Conservation (phyloP, 2,888 invertebrate species). For the Andrena praecox region DNA sequence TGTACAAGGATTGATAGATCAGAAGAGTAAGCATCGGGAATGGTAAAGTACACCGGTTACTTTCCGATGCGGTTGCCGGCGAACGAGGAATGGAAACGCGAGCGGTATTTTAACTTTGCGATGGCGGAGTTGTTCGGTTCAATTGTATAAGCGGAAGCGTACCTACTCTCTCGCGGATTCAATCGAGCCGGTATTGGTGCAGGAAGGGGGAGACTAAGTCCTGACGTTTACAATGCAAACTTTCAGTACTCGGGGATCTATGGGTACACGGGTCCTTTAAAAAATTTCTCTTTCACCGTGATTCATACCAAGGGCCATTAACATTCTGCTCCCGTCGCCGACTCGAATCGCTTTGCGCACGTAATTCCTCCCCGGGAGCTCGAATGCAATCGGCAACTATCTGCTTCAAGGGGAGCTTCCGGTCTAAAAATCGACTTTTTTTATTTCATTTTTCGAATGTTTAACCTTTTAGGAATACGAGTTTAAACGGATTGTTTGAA, state of each 20-base stretch:
- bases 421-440: background rate
- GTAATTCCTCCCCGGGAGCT: constrained; percentile 6
- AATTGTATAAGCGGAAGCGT: too few relatives aligned
- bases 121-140: background rate
- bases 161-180: background rate
- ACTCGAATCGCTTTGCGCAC: constrained; percentile 9
- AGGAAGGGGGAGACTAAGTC: background rate
- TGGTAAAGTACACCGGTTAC: background rate
- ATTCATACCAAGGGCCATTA: constrained; percentile 2
- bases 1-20: constrained; percentile 26
- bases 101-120: background rate
- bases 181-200: background rate
- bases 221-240: constrained; percentile 5
- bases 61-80: background rate
- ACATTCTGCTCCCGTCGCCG: constrained; percentile 10
- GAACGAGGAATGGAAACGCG: background rate
- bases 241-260: background rate
- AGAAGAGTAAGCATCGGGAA: constrained; percentile 1
- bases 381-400: constrained; percentile 9
- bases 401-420: constrained; percentile 17
- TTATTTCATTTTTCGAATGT: too few relatives aligned
- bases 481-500: too few relatives aligned
- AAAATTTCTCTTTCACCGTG: background rate
- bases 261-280: constrained; percentile 14
- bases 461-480: background rate